phyloP scores from a whole-genome alignment of 2,113 vertebrate genomes.

The Osmerus mordax region DNA sequence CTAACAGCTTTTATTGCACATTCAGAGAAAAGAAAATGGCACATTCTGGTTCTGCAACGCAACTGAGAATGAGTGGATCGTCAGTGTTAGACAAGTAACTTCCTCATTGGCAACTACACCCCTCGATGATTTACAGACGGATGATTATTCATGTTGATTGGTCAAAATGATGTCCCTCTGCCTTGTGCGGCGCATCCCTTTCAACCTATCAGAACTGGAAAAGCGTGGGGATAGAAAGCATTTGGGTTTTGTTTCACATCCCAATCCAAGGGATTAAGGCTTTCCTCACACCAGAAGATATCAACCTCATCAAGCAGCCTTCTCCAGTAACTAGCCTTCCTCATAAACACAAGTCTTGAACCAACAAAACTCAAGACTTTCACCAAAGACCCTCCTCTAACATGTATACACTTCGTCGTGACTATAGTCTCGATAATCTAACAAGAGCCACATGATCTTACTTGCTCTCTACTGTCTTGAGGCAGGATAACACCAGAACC shows the following conservation, averaged over 20 bases:
- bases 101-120: constrained; percentile 45
- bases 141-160: constrained; percentile 5
- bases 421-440: too few relatives aligned
- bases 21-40: constrained; percentile 55
- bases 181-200: constrained; percentile 44
- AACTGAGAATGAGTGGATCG: constrained; percentile 2
- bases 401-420: too few relatives aligned
- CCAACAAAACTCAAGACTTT: background rate
- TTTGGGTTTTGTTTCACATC: constrained; percentile 20
- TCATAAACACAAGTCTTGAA: too few relatives aligned
- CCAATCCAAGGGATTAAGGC: constrained; percentile 10
- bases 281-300: background rate
- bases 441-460: too few relatives aligned
- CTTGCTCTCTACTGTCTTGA: too few relatives aligned
- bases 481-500: too few relatives aligned
- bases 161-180: constrained; percentile 38
- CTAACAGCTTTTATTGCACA: constrained; percentile 48
- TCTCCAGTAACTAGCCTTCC: too few relatives aligned
- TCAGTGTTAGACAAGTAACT: constrained; percentile 30
- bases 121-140: constrained; percentile 9
- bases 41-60: constrained; percentile 37
- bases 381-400: background rate
- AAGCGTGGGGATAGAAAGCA: constrained; percentile 27
- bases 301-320: too few relatives aligned
- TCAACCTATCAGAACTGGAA: constrained; percentile 52